Evolutionary conservation across 2,797 vertebrate species (phyloP).

Genomic region (Myiotriccus ornatus): DNA sequence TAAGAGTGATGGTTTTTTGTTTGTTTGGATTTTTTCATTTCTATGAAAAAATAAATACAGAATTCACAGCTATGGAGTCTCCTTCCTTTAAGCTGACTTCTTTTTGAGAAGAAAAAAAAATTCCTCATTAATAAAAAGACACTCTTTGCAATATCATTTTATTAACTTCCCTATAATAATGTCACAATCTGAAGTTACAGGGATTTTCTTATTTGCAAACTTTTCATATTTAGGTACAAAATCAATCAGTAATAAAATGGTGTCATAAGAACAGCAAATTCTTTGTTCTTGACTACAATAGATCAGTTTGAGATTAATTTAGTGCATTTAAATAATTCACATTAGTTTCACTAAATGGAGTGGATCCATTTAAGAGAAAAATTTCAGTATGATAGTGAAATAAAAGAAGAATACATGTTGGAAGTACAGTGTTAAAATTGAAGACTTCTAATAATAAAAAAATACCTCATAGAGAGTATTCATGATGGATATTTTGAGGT

Average conservation of each 20-base stretch:
- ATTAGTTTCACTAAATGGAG: background rate
- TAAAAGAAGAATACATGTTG: background rate
- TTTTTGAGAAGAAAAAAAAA: background rate
- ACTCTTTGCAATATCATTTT: background rate
- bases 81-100: background rate
- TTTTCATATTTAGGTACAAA: background rate
- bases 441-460: background rate
- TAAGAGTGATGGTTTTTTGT: fast-evolving
- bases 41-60: background rate
- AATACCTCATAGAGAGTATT: background rate
- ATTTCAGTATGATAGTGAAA: background rate
- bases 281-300: background rate
- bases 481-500: background rate
- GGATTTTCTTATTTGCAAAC: background rate
- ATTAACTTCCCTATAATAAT: background rate
- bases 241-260: background rate
- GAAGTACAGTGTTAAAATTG: background rate
- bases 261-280: background rate
- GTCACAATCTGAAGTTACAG: background rate
- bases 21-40: fast-evolving
- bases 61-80: background rate
- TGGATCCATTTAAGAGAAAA: background rate
- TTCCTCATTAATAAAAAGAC: background rate
- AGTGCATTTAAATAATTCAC: background rate
- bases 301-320: background rate